phyloP scores from a whole-genome alignment of 2,797 vertebrate species.

The Melanogrammus aeglefinus region DNA sequence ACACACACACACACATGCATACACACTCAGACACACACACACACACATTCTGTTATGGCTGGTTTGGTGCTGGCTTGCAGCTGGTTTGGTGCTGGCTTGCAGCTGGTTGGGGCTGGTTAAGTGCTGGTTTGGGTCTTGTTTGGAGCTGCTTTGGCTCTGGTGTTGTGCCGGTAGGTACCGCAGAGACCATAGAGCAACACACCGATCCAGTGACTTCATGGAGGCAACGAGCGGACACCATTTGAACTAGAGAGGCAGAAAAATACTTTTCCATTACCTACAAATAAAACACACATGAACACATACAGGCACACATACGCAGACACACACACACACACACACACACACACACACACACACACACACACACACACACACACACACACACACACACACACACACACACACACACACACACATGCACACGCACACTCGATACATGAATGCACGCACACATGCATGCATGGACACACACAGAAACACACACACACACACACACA shows the following conservation, averaged over 20 bases:
- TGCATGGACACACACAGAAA: not conserved
- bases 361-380: not conserved
- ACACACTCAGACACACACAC: constrained; percentile 24
- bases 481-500: not conserved
- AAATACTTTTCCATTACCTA: not conserved
- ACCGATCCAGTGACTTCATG: not conserved
- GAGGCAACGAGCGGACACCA: not conserved
- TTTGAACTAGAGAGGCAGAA: not conserved
- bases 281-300: constrained; percentile 3
- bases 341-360: not conserved
- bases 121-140: not conserved
- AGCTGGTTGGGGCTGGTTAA: too few relatives aligned
- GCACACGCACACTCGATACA: not conserved
- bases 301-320: not conserved
- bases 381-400: not conserved
- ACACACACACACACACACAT: not conserved
- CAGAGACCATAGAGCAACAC: not conserved
- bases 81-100: too few relatives aligned
- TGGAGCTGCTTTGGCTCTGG: not conserved
- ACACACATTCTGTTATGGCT: constrained; percentile 5
- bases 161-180: not conserved
- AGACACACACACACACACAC: not conserved
- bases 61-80: too few relatives aligned
- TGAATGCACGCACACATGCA: constrained; percentile 33
- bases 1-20: constrained; percentile 10